Evolutionary conservation across 2,113 vertebrate genomes (phyloP).

Genomic region (Loxodonta africana): DNA sequence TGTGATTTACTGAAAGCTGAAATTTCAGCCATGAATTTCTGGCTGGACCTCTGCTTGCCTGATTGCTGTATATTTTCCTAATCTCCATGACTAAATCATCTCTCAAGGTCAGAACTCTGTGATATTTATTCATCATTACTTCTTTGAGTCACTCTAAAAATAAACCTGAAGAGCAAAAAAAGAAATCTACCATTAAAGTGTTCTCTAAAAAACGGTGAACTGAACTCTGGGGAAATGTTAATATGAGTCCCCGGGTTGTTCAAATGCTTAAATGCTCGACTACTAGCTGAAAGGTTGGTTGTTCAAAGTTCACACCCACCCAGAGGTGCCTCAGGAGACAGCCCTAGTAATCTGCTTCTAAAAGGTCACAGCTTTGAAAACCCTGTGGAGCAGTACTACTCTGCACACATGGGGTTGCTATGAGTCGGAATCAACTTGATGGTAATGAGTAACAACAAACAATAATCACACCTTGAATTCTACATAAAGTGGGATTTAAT

Average conservation of each 20-base stretch:
- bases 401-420: not conserved
- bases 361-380: not conserved
- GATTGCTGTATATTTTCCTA: not conserved
- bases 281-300: not conserved
- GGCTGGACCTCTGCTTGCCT: not conserved
- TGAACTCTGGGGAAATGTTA: not conserved
- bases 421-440: not conserved
- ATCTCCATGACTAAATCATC: not conserved
- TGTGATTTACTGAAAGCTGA: slow-evolving; percentile 49
- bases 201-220: not conserved
- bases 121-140: not conserved
- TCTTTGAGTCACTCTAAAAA: not conserved
- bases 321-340: not conserved
- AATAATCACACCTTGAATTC: not conserved
- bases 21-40: slow-evolving; percentile 60
- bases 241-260: not conserved
- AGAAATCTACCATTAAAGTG: not conserved
- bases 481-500: not conserved
- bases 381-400: not conserved
- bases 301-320: not conserved
- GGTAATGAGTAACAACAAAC: not conserved
- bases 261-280: not conserved
- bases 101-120: slow-evolving; percentile 63
- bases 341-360: not conserved
- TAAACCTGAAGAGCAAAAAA: not conserved